A percentile compares a stretch with the other conserved stretches of the same genome.
Evolutionary conservation across 2,797 vertebrate genomes (phyloP).

Genomic region (Myotis daubentonii): DNA sequence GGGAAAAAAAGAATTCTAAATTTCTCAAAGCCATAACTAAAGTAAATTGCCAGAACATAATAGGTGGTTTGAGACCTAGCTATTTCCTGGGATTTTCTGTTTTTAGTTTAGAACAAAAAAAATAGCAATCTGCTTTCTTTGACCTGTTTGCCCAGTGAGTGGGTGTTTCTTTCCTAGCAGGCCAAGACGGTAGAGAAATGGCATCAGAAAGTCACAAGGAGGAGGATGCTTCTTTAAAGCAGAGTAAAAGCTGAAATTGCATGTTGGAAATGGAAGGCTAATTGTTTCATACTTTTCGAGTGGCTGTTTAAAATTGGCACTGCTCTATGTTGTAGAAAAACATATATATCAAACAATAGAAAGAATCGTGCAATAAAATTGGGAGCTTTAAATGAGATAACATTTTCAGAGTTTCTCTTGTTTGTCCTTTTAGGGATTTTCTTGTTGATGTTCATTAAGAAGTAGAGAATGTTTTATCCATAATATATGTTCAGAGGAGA

Average conservation of each 20-base stretch:
- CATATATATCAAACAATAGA: neutral
- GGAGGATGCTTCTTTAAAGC: slow-evolving; percentile 4
- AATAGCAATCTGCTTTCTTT: slow-evolving; percentile 65
- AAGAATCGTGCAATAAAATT: neutral
- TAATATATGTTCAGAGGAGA: neutral
- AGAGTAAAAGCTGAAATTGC: neutral
- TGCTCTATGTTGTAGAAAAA: neutral
- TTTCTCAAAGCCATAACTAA: slow-evolving; percentile 67
- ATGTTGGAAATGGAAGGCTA: slow-evolving; percentile 38
- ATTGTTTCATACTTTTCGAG: slow-evolving; percentile 19
- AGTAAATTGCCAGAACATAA: slow-evolving; percentile 64
- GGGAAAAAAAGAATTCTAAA: neutral
- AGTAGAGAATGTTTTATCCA: neutral
- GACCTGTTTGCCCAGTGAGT: slow-evolving; percentile 60
- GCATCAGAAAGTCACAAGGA: slow-evolving; percentile 19
- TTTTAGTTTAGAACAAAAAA: slow-evolving; percentile 59
- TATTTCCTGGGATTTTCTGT: slow-evolving; percentile 69
- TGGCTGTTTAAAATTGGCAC: slow-evolving; percentile 14
- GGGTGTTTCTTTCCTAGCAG: slow-evolving; percentile 34
- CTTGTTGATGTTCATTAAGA: slow-evolving; percentile 10
- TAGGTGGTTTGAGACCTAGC: slow-evolving; percentile 59
- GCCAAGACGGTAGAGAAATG: slow-evolving; percentile 48
- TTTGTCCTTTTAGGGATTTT: neutral
- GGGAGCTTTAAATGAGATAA: neutral
- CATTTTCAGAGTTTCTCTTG: slow-evolving; percentile 22